These are phyloP conservation scores for Acropora tenuis DNA, from an alignment of 64 coral and sea anemone genomes.

Conservation along the genomic window DNA sequence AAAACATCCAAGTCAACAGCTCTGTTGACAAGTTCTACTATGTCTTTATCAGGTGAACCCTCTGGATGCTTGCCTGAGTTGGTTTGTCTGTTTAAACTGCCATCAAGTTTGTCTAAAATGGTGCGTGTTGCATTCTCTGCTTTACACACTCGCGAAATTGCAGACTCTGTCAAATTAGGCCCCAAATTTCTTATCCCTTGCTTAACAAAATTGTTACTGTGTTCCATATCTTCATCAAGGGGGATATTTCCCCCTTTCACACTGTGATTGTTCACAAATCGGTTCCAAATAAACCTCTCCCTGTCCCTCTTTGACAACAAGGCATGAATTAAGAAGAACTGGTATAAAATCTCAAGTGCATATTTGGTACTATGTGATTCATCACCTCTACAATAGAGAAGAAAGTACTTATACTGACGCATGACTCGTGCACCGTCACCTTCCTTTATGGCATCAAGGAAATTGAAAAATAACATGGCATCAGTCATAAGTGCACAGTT, in stretches of 20 bases:
- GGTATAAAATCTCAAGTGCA: slow-evolving; percentile 73
- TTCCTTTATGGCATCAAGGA: slow-evolving; percentile 29
- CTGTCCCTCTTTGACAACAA: slow-evolving; percentile 40
- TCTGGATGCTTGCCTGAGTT: slow-evolving; percentile 45
- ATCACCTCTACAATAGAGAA: slow-evolving; percentile 79
- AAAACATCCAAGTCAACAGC: slow-evolving; percentile 39
- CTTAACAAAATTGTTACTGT: slow-evolving; percentile 36
- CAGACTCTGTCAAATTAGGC: slow-evolving; percentile 61
- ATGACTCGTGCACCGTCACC: slow-evolving; percentile 56
- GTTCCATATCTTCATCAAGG: slow-evolving; percentile 63
- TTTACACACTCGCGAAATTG: slow-evolving; percentile 58
- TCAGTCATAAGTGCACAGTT: slow-evolving; percentile 70
- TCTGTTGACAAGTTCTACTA: slow-evolving; percentile 46
- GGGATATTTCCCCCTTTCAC: slow-evolving; percentile 66
- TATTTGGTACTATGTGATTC: slow-evolving; percentile 59
- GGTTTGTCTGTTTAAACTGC: neutral
- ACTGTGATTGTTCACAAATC: slow-evolving; percentile 64
- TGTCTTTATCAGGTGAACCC: slow-evolving; percentile 38
- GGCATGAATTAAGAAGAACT: slow-evolving; percentile 64
- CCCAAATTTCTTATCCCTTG: slow-evolving; percentile 67
- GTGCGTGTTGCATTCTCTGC: slow-evolving; percentile 46
- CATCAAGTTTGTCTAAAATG: slow-evolving; percentile 61
- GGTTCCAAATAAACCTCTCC: slow-evolving; percentile 58
- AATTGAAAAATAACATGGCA: slow-evolving; percentile 67
- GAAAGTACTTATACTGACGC: slow-evolving; percentile 73